Conservation (phyloP, 2,113 vertebrate species). For the Spheniscus mendiculus region DNA sequence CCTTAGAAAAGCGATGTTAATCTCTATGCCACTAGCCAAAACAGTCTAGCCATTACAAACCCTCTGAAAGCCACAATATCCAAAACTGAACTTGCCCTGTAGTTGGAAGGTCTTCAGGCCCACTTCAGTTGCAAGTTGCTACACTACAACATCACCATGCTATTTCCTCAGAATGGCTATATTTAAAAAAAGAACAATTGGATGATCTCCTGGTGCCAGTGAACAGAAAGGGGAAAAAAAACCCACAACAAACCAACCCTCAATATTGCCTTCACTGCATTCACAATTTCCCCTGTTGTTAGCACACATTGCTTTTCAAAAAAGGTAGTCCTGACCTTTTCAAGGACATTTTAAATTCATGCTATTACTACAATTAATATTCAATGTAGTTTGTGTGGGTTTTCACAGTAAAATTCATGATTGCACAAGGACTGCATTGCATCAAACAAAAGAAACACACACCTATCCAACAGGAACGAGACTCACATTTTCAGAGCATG, state of each 20-base stretch:
- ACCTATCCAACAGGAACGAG: not conserved
- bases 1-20: not conserved
- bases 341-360: not conserved
- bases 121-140: not conserved
- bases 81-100: not conserved
- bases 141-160: accelerated
- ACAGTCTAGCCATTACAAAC: not conserved
- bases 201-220: not conserved
- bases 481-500: not conserved
- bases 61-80: not conserved
- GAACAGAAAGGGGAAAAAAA: not conserved
- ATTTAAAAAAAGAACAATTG: not conserved
- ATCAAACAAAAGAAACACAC: not conserved
- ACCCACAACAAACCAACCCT: too few relatives aligned
- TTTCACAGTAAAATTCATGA: not conserved
- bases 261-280: not conserved
- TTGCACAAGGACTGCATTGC: not conserved
- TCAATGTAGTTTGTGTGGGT: not conserved
- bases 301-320: not conserved
- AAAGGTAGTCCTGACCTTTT: not conserved
- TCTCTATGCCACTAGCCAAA: not conserved
- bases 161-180: not conserved
- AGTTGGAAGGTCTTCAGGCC: not conserved
- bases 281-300: not conserved
- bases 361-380: not conserved